These are phyloP conservation scores for Petrolisthes manimaculis DNA, from an alignment of 2,888 invertebrate genomes.

Conservation along the genomic window DNA sequence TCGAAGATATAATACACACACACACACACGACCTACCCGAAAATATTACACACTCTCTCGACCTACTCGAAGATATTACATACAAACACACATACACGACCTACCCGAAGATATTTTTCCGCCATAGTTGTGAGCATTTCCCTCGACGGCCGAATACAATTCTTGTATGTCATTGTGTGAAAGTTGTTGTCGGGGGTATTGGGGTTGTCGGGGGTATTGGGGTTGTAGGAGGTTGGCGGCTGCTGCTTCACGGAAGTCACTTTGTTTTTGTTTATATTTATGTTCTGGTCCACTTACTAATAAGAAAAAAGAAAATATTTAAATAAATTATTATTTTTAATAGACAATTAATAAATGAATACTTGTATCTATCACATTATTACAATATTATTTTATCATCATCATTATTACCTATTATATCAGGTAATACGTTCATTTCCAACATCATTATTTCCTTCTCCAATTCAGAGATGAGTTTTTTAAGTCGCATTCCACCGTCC, in stretches of 20 bases:
- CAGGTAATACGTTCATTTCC: constrained; percentile 33
- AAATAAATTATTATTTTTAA: neutral
- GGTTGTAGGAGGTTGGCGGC: neutral
- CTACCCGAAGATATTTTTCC: constrained; percentile 61
- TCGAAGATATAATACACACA: too few relatives aligned
- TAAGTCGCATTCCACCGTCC: constrained; percentile 66
- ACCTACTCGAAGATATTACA: too few relatives aligned
- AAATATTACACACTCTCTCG: too few relatives aligned
- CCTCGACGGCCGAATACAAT: constrained; percentile 40
- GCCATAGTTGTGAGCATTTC: constrained; percentile 53
- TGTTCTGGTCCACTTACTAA: constrained; percentile 1
- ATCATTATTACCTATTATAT: constrained; percentile 25
- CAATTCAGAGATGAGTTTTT: constrained; percentile 58
- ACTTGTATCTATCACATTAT: too few relatives aligned
- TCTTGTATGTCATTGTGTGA: constrained; percentile 55
- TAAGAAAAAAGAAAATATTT: neutral
- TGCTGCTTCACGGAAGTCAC: neutral
- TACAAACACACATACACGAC: neutral
- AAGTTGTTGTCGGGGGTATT: neutral
- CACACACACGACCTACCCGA: too few relatives aligned
- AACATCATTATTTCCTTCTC: constrained; percentile 64
- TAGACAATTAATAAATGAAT: neutral
- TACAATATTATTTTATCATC: neutral
- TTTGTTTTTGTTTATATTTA: constrained; percentile 29
- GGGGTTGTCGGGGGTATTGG: too few relatives aligned